These are phyloP conservation scores for Polia nebulosa DNA, from an alignment of 2,888 invertebrate genomes.

Conservation along the genomic window DNA sequence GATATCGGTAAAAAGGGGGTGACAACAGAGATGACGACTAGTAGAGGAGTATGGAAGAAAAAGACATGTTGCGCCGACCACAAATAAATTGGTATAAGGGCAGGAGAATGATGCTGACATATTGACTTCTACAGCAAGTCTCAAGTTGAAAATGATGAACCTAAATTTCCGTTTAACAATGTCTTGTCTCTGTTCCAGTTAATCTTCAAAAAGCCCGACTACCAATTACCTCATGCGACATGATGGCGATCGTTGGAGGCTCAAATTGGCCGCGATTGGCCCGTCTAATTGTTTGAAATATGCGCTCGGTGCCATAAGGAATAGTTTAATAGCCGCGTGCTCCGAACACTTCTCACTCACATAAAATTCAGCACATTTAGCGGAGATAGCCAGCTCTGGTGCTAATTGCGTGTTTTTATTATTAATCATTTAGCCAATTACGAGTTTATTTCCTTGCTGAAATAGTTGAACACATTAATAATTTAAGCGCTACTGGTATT, in stretches of 20 bases:
- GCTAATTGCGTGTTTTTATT: constrained; percentile 53
- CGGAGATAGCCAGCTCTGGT: constrained; percentile 17
- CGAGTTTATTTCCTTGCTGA: constrained; percentile 29
- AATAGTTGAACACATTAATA: constrained; percentile 5
- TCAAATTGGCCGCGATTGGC: constrained; percentile 85
- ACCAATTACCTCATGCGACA: constrained; percentile 61
- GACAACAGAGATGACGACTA: too few relatives aligned
- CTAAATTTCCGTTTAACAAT: too few relatives aligned
- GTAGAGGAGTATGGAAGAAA: too few relatives aligned
- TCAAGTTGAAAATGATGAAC: too few relatives aligned
- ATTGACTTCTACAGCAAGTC: too few relatives aligned
- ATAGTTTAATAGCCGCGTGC: constrained; percentile 75
- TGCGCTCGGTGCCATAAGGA: constrained; percentile 76
- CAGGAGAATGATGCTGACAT: too few relatives aligned
- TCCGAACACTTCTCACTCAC: constrained; percentile 47
- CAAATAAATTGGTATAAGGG: too few relatives aligned
- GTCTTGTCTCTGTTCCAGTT: constrained; percentile 13
- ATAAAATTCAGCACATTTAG: constrained; percentile 59
- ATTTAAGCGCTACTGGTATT: neutral
- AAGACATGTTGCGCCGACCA: too few relatives aligned
- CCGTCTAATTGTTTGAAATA: constrained; percentile 88
- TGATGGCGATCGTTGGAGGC: constrained; percentile 66
- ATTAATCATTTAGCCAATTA: too few relatives aligned
- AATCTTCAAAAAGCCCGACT: constrained; percentile 17
- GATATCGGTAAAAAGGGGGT: too few relatives aligned